These are phyloP conservation scores for Arenaria interpres DNA, from an alignment of 2,113 vertebrate genomes.

Conservation along the genomic window DNA sequence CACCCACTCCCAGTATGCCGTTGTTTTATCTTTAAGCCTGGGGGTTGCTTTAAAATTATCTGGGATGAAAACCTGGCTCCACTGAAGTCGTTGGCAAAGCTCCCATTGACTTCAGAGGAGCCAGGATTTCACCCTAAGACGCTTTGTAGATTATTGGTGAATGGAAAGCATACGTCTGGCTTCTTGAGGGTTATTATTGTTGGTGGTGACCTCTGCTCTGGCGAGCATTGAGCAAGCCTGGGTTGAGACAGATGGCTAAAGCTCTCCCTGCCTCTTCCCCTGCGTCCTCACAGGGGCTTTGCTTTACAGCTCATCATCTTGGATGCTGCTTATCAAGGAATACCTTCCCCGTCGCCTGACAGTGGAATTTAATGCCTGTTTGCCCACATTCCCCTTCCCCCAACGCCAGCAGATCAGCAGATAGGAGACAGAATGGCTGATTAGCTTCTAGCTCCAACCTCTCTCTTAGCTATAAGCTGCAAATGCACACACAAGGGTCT, in stretches of 20 bases:
- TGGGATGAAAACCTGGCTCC: constrained; percentile 66
- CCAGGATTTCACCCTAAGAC: constrained; percentile 59
- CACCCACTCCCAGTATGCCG: neutral
- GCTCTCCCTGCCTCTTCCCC: constrained; percentile 10
- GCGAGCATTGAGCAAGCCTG: constrained; percentile 31
- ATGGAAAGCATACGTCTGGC: constrained; percentile 59
- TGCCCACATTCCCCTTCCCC: constrained; percentile 55
- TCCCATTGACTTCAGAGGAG: constrained; percentile 66
- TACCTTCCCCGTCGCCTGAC: constrained; percentile 7
- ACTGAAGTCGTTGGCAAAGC: constrained; percentile 55
- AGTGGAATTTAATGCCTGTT: constrained; percentile 66
- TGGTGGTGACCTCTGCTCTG: constrained; percentile 67
- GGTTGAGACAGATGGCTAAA: constrained; percentile 39
- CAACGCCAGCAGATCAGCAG: constrained; percentile 39
- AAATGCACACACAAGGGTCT: constrained; percentile 22
- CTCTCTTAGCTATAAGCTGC: constrained; percentile 42
- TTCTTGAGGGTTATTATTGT: constrained; percentile 57
- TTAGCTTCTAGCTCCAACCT: constrained; percentile 41
- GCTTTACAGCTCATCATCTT: constrained; percentile 32
- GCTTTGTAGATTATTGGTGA: constrained; percentile 69
- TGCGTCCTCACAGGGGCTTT: constrained; percentile 25
- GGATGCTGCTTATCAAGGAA: constrained; percentile 54
- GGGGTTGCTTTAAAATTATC: constrained; percentile 57
- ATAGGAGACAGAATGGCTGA: constrained; percentile 68
- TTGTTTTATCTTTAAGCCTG: constrained; percentile 56